Evolutionary conservation across 2,888 invertebrate species (phyloP).

Genomic region (Tenthredo distinguenda): DNA sequence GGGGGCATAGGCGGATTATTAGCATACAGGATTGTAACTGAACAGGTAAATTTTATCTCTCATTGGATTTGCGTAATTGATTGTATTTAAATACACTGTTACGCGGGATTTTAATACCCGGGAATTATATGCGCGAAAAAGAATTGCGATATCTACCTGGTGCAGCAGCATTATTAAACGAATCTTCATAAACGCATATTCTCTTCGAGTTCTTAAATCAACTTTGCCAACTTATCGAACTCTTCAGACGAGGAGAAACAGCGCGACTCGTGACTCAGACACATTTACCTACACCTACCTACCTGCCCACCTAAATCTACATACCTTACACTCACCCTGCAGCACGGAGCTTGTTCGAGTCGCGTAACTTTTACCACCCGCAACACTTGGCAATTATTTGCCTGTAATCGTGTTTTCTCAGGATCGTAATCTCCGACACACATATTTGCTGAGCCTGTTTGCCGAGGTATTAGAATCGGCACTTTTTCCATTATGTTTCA

Average conservation of each 20-base stretch:
- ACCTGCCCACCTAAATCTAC: constrained; percentile 23
- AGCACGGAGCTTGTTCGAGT: background rate
- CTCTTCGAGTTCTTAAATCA: background rate
- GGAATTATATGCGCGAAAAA: background rate
- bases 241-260: background rate
- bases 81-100: constrained; percentile 59
- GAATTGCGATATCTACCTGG: background rate
- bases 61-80: constrained; percentile 75
- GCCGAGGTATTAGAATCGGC: background rate
- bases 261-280: background rate
- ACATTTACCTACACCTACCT: background rate
- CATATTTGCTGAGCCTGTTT: constrained; percentile 5
- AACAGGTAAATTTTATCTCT: constrained; percentile 67
- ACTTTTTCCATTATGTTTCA: constrained; percentile 2
- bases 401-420: constrained; percentile 29
- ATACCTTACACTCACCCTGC: background rate
- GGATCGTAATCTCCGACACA: constrained; percentile 17
- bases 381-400: constrained; percentile 32
- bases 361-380: constrained; percentile 23
- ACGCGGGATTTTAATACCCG: background rate
- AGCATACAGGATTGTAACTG: constrained; percentile 32
- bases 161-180: background rate
- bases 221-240: background rate
- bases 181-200: background rate
- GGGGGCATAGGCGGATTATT: background rate